Conservation (phyloP, 2,888 invertebrate species). For the Drosophila tripunctata region DNA sequence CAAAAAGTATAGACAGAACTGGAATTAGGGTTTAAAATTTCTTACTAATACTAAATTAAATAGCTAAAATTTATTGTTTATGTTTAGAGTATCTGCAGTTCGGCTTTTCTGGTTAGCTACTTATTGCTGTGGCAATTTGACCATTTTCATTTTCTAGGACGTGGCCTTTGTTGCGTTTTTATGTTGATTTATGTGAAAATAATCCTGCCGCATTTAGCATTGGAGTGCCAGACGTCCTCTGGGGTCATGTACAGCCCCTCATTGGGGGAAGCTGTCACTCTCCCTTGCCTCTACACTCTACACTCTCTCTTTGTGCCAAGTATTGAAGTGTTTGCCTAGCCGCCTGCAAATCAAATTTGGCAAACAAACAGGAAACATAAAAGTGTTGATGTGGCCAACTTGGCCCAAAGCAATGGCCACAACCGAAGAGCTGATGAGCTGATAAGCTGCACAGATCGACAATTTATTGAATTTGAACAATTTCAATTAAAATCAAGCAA, state of each 20-base stretch:
- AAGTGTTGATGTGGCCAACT: slow-evolving; percentile 41
- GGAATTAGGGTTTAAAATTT: too few species aligned
- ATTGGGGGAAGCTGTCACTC: slow-evolving; percentile 2
- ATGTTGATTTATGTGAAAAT: slow-evolving; percentile 76
- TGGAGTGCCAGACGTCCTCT: slow-evolving; percentile 45
- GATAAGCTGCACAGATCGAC: not conserved
- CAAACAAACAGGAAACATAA: slow-evolving; percentile 37
- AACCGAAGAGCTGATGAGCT: not conserved
- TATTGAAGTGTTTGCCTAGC: slow-evolving; percentile 20
- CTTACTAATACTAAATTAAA: not conserved
- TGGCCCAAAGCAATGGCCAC: not conserved
- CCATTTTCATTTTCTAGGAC: slow-evolving; percentile 24
- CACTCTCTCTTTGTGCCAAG: not conserved
- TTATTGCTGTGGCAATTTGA: slow-evolving; percentile 24
- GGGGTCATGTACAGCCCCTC: slow-evolving; percentile 10
- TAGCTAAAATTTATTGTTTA: too few species aligned
- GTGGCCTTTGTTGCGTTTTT: slow-evolving; percentile 64
- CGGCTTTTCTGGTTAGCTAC: not conserved
- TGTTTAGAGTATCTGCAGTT: slow-evolving; percentile 18
- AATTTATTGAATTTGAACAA: slow-evolving; percentile 6
- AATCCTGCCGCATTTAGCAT: slow-evolving; percentile 67
- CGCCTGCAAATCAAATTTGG: slow-evolving; percentile 59
- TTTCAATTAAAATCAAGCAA: slow-evolving; percentile 7
- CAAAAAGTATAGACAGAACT: too few species aligned
- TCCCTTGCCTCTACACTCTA: not conserved